Base-by-base conservation (phyloP, 1,140 invertebrate genomes). In the Whitmania pigra region DNA sequence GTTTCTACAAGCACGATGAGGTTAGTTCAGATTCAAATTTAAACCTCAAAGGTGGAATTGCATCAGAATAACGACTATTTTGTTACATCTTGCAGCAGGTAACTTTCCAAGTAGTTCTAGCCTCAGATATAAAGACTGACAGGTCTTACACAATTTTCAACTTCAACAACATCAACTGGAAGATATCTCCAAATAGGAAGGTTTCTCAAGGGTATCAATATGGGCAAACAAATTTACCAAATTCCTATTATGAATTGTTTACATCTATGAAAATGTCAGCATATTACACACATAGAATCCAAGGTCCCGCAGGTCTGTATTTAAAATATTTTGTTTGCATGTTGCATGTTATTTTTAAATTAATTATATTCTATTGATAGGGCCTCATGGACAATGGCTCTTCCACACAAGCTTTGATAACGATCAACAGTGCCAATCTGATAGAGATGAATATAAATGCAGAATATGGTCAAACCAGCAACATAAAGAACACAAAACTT, bases 81-180 rank as follows among this genome's bases (percentile, higher is more conserved):
- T 49, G 43, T 49, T 49, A 13, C 13, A 49, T 63, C 27, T 29
- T 68, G 67, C 27, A 68, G 67, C 29, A 29, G 67, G n/a, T 29
- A 7, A 36, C 29, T 40, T 68, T 68, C 18, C 67, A 68, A 40
- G 11, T 68, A 20, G 67, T 68, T 25, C 27, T 68, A 40, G 67
- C 67, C 9, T 36, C 29, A 36, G 67, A 68, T 36, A 15, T 36
- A 11, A 68, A 40, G 22, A 68, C 67, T n/a, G n/a, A 68, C 67
- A 68, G 67, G 31, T 36, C 22, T 3, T 68, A 68, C 31, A 36
- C 67, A 6, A 36, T 68, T 36, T 68, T 36, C 15, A 68, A 68
- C 27, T 68, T 25, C 31, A 68, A 68, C 67, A 68, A 68, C 18
- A 68, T 68, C 29, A 40, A 40, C n/a, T 68, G 67, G 67, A 68